Evolutionary conservation across 92 coral and sea anemone species (phyloP), one percentile per base, ranked within the genome.

Genomic region (Actinernus sp.): DNA sequence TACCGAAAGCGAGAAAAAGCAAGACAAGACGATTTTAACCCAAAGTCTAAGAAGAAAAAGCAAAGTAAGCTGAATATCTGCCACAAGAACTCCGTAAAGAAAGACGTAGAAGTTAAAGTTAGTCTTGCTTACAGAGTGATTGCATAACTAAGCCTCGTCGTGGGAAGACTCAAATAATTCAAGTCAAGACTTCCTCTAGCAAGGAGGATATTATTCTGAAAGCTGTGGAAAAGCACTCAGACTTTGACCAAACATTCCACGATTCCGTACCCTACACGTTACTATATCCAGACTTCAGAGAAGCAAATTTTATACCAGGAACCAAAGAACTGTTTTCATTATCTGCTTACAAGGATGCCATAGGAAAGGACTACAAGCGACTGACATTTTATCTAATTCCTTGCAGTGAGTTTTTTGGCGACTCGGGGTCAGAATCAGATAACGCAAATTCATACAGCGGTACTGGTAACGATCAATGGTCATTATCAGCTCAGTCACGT

Each of bases 311-410:
- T 25, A 62, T 62, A 43, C 69, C 69, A n/a, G 39, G 56, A 16
- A 71, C 68, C 26, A 46, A 53, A 37, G 58, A 76, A 9, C 20
- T 34, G 29, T 78, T 69, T 43, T 44, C 71, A 31, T 26, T 78
- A 28, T 32, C 58, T 43, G 58, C 32, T 8, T 68, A 78, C 52
- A 78, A 78, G 39, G 78, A 78, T 40, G 79, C 85, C 36, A 78
- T 27, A 32, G 69, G 71, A n/a, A 78, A 68, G 68, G 85, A 78
- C 43, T 78, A 68, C 23, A 78, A 78, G 52, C 50, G 77, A 22
- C 69, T 69, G 44, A 65, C 83, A 13, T 54, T 76, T 37, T 65
- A 51, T 49, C 37, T 76, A 33, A 63, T 65, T 33, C 68, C 62
- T 62, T 44, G 44, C 26, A 58, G 48, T 29, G 73, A 74, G 61